phyloP scores from a whole-genome alignment of 2,888 invertebrate species.

The Oithona nana region DNA sequence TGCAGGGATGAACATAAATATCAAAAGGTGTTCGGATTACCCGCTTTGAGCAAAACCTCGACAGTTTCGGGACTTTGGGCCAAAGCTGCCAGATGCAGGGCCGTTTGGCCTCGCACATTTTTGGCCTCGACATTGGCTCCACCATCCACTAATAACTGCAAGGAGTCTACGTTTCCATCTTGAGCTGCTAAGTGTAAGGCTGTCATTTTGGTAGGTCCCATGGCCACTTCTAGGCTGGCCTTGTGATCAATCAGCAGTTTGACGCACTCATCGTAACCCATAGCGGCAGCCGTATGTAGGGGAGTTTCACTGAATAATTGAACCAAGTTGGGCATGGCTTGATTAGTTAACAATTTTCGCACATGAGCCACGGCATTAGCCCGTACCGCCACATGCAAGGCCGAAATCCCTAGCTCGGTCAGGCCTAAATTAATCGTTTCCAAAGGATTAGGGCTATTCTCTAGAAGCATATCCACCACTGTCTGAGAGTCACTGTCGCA shows the following conservation, averaged over 20 bases:
- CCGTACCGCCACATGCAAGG: slow-evolving; percentile 64
- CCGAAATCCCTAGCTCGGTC: slow-evolving; percentile 38
- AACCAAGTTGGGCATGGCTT: slow-evolving; percentile 50
- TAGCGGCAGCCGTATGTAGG: slow-evolving; percentile 54
- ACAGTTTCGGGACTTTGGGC: slow-evolving; percentile 59
- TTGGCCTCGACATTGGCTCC: slow-evolving; percentile 57
- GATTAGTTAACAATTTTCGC: slow-evolving; percentile 46
- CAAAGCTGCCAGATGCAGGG: slow-evolving; percentile 61
- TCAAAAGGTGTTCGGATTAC: slow-evolving; percentile 23
- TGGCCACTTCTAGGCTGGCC: slow-evolving; percentile 40
- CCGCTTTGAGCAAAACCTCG: slow-evolving; percentile 44
- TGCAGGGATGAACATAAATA: no score
- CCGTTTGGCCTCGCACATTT: slow-evolving; percentile 52
- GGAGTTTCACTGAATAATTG: slow-evolving; percentile 54
- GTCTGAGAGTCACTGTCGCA: slow-evolving; percentile 45
- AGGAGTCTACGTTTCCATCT: slow-evolving; percentile 61
- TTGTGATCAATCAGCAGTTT: slow-evolving; percentile 53
- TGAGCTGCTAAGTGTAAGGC: slow-evolving; percentile 72
- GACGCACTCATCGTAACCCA: slow-evolving; percentile 48
- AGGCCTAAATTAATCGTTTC: slow-evolving; percentile 47
- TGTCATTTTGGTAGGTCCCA: slow-evolving; percentile 38
- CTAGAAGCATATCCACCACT: slow-evolving; percentile 47
- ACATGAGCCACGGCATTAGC: slow-evolving; percentile 54
- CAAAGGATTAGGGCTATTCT: slow-evolving; percentile 43
- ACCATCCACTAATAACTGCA: slow-evolving; percentile 46